Evolutionary conservation across 2,888 invertebrate species (phyloP), one percentile per base, ranked within the genome.

Genomic region (Rhingia rostrata): DNA sequence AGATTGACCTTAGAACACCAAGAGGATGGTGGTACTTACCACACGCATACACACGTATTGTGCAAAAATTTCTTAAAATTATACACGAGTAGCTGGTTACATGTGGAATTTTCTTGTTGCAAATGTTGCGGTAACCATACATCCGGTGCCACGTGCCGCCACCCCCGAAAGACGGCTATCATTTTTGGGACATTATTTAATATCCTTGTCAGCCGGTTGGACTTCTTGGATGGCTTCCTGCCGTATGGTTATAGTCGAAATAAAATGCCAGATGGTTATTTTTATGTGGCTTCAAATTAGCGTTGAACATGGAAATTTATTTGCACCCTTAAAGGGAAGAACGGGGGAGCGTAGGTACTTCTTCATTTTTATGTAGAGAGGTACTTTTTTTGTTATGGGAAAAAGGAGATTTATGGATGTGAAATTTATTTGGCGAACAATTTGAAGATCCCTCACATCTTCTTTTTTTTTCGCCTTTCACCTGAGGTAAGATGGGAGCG

Each of bases 201-300:
- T 83, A 67, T 67, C 54, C 66, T 67, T 73, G 67, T 78, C 72
- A 63, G 72, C 63, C 51, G 60, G 72, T 72, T 51, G 61, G 72
- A 35, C 72, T 61, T 43, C 67, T 78, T 64, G 72, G 10, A 9
- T 33, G 53, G 53, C 43, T 10, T 14, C 30, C 14, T 6, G 14
- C 41, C 41, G 5, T 32, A 6, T 67, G 54, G 54, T 72, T 70
- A 70, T 30, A 83, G 63, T 67, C 61, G 64, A 83, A 78, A 78
- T 73, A 73, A 83, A 83, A 78, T 73, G 78, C 78, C 78, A 78
- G 82, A 78, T 83, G 72, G 77, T 78, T 83, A 83, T 78, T 83
- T 83, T 83, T 82, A 78, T 83, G 22, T 2, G 22, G 73, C 67
- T 78, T 83, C 60, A 78, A 83, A 78, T 82, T 77, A 82, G 63